Conservation (phyloP, 1,140 invertebrate genomes). For the Caenorhabditis latens region DNA sequence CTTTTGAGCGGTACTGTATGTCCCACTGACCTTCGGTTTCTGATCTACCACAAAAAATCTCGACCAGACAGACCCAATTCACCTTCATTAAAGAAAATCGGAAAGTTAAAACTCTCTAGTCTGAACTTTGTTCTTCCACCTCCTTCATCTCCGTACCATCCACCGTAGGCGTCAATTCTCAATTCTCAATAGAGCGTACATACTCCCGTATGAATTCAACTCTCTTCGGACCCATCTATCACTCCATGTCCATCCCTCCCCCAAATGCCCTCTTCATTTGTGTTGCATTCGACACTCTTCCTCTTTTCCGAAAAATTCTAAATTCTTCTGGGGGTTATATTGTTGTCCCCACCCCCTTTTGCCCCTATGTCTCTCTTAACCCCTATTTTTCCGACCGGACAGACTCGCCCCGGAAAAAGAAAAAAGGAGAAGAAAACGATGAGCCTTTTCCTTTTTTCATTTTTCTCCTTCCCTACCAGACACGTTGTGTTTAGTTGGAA, state of each 20-base stretch:
- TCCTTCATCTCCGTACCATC: too few species aligned
- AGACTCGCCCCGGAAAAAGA: not conserved
- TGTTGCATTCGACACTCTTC: not conserved
- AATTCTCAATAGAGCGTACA: too few species aligned
- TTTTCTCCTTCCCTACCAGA: not conserved
- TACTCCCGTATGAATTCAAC: too few species aligned
- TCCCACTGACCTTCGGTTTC: too few species aligned
- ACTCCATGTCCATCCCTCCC: not conserved
- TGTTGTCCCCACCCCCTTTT: not conserved
- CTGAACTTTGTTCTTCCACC: too few species aligned
- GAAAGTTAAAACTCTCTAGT: too few species aligned
- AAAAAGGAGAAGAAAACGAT: not conserved
- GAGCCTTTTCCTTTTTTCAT: not conserved
- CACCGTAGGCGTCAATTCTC: too few species aligned
- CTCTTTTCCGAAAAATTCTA: not conserved
- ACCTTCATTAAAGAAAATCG: not conserved
- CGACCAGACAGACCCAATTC: not conserved
- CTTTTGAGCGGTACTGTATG: too few species aligned
- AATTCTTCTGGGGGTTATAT: slow-evolving; percentile 5
- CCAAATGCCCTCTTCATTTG: slow-evolving; percentile 14
- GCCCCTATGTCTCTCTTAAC: not conserved
- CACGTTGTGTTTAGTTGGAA: too few species aligned
- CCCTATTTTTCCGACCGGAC: not conserved
- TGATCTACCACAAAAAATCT: too few species aligned
- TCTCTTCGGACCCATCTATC: not conserved